Evolutionary conservation across 2,797 vertebrate species (phyloP).

Genomic region (Pipistrellus kuhlii): DNA sequence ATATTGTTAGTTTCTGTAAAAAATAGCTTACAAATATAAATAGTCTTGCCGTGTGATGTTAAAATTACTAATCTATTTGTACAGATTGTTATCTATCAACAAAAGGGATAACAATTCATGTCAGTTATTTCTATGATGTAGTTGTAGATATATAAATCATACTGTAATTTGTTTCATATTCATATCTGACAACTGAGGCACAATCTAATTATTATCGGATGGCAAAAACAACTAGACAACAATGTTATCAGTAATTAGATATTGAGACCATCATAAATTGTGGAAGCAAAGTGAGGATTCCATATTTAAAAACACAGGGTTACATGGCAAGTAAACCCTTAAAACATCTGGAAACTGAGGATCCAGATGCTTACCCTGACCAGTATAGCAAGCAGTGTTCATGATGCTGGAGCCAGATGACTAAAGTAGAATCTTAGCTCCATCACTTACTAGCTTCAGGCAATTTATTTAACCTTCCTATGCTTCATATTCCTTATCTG

Average conservation of each 20-base stretch:
- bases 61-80: not conserved
- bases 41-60: not conserved
- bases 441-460: not conserved
- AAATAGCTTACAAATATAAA: constrained; percentile 22
- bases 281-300: not conserved
- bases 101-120: not conserved
- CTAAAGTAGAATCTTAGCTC: not conserved
- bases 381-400: not conserved
- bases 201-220: not conserved
- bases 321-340: not conserved
- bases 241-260: constrained; percentile 5
- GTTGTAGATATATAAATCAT: not conserved
- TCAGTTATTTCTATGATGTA: not conserved
- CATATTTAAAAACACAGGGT: not conserved
- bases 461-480: not conserved
- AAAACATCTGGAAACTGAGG: not conserved
- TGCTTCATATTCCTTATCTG: not conserved
- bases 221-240: constrained; percentile 45
- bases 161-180: constrained; percentile 12
- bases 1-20: constrained; percentile 54
- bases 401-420: not conserved
- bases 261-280: not conserved
- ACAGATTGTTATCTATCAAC: constrained; percentile 2
- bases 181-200: constrained; percentile 40
- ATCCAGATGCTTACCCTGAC: not conserved